A percentile compares a stretch with the other conserved stretches of the same genome.
Conservation (phyloP, 2,797 vertebrate species). For the Leptatherina wallacei region DNA sequence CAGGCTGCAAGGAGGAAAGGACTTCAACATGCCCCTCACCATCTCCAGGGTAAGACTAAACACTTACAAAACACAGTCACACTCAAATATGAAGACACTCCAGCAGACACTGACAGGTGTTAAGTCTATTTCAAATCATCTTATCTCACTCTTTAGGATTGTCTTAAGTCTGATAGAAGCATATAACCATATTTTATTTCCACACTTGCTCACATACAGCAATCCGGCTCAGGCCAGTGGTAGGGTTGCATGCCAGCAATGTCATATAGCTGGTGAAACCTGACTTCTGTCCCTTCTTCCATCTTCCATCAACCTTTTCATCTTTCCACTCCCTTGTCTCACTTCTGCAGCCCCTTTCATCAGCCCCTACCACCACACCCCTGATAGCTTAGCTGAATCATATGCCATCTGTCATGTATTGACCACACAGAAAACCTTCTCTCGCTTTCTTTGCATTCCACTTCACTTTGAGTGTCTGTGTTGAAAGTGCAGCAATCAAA, state of each 20-base stretch:
- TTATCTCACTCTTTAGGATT: conserved; percentile 6
- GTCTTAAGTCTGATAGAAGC: conserved; percentile 6
- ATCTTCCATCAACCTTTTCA: conserved; percentile 12
- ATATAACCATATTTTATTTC: conserved; percentile 14
- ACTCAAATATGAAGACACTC: conserved; percentile 18
- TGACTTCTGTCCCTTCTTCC: conserved; percentile 44
- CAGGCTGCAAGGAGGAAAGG: conserved; percentile 97
- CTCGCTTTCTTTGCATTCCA: conserved; percentile 39
- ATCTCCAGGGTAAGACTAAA: conserved; percentile 92
- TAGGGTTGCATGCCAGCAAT: conserved; percentile 38
- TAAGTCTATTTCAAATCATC: conserved; percentile 8
- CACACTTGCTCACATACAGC: conserved; percentile 42
- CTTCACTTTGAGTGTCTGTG: conserved; percentile 43
- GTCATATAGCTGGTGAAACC: conserved; percentile 35
- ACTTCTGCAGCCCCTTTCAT: conserved; percentile 12
- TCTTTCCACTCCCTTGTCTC: conserved; percentile 24
- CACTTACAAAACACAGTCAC: conserved; percentile 34
- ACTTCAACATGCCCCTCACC: conserved; percentile 96
- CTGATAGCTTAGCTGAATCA: conserved; percentile 45
- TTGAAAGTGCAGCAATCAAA: conserved; percentile 49
- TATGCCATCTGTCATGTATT: conserved; percentile 61
- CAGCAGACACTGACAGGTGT: conserved; percentile 15
- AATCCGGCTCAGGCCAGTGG: conserved; percentile 34
- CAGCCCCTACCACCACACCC: conserved; percentile 27
- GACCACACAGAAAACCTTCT: conserved; percentile 54